Evolutionary conservation across 2,113 vertebrate species (phyloP).

Genomic region (Tragelaphus buxtoni): DNA sequence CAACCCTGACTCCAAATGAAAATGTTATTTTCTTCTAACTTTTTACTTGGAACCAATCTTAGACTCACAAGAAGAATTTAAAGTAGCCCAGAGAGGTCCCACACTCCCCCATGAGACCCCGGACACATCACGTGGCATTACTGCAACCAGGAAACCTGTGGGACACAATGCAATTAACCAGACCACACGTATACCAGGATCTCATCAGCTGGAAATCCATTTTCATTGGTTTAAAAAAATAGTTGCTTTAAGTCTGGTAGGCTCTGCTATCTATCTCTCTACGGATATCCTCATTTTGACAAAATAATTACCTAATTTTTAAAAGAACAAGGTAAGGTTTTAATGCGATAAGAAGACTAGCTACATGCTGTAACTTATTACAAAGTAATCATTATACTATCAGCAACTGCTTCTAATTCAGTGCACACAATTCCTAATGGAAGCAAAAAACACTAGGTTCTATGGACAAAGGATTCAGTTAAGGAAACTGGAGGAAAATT

Average conservation of each 20-base stretch:
- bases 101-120: rapidly evolving
- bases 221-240: neutral
- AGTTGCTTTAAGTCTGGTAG: neutral
- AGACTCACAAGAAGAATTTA: neutral
- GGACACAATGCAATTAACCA: neutral
- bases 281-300: neutral
- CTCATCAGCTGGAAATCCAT: neutral
- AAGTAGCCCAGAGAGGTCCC: neutral
- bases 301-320: neutral
- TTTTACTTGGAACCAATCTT: neutral
- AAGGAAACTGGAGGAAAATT: neutral
- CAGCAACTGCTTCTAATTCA: neutral
- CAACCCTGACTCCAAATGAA: neutral
- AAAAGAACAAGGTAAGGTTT: neutral
- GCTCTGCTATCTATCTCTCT: neutral
- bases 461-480: neutral
- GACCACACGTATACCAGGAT: too few species aligned
- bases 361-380: neutral
- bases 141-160: rapidly evolving
- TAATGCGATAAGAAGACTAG: neutral
- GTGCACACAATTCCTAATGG: neutral
- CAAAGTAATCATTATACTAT: neutral
- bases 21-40: neutral
- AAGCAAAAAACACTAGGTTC: neutral
- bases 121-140: rapidly evolving